Conservation (phyloP, 2,888 invertebrate genomes). For the Silvanus unidentatus region DNA sequence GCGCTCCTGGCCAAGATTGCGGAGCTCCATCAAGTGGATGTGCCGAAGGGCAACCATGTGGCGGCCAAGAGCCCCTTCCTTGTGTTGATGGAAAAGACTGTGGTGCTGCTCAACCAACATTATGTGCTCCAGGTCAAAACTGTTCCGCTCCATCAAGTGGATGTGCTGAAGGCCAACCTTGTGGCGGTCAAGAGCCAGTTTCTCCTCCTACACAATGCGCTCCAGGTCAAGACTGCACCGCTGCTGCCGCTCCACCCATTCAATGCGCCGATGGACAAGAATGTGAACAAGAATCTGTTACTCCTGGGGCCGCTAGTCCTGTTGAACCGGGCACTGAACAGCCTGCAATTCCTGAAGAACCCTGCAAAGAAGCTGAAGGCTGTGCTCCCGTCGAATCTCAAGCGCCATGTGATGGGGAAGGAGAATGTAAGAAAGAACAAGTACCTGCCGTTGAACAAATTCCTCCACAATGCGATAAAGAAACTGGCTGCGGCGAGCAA, state of each 20-base stretch:
- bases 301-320: background rate
- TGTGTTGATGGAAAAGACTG: slow-evolving; percentile 2
- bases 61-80: background rate
- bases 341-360: slow-evolving; percentile 1
- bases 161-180: slow-evolving; percentile 3
- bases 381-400: background rate
- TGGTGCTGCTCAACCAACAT: background rate
- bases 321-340: background rate
- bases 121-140: background rate
- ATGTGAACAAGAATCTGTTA: background rate
- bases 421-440: slow-evolving; percentile 2
- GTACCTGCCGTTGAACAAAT: background rate
- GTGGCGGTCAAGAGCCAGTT: background rate
- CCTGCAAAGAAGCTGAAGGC: slow-evolving; percentile 1
- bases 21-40: slow-evolving; percentile 1
- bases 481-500: slow-evolving; percentile 1
- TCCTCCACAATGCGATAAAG: background rate
- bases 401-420: background rate
- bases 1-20: background rate
- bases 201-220: background rate
- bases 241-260: background rate
- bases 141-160: background rate
- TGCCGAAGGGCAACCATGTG: background rate
- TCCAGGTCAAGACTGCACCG: too few relatives aligned
- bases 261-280: slow-evolving; percentile 2